Base-by-base conservation (phyloP, 2,113 vertebrate genomes). In the Brachypodius melanocephalos region DNA sequence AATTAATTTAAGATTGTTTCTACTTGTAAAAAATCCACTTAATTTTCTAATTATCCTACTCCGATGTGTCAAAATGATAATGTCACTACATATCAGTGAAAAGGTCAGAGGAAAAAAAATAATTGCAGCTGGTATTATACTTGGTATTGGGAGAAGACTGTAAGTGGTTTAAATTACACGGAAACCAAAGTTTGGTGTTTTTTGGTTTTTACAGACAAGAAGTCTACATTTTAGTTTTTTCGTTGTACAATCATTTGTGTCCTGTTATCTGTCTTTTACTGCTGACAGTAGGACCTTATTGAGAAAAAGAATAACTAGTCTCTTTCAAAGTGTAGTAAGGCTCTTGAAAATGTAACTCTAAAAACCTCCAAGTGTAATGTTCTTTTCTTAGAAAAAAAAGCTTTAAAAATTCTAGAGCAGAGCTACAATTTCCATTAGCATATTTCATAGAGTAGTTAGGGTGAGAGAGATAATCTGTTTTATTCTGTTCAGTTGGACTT, bases 31-130 rank as follows among this genome's bases (percentile, higher is more conserved):
- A 91, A 69, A 3, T 8, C 17, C 51, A 31, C n/a, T 61, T 83
- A 63, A 87, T 85, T 89, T 85, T 49, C 15, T 62, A 90, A 90
- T 93, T 90, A 89, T 57, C n/a, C 26, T 62, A 29, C 14, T 6
- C 17, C 0, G 0, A 79, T 46, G 17, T 90, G 38, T 66, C 71
- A 91, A 73, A 95, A 83, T 90, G 28, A 85, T 90, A 96, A 95
- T 90, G 82, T 62, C 90, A 88, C 71, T 73, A 88, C 69, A 76
- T 76, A 83, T 28, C 74, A 69, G 54, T 69, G 78, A 94, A 97
- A 97, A 96, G 82, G 82, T 95, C 85, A 95, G 59, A 85, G 58
- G 32, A 83, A 91, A 89, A 38, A 92, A 89, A 63, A 59, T 62
- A 88, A 83, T 82, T 96, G 52, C 54, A 52, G 42, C 32, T 49